phyloP scores from a whole-genome alignment of 2,797 vertebrate species.

The Muscicapa comitata region DNA sequence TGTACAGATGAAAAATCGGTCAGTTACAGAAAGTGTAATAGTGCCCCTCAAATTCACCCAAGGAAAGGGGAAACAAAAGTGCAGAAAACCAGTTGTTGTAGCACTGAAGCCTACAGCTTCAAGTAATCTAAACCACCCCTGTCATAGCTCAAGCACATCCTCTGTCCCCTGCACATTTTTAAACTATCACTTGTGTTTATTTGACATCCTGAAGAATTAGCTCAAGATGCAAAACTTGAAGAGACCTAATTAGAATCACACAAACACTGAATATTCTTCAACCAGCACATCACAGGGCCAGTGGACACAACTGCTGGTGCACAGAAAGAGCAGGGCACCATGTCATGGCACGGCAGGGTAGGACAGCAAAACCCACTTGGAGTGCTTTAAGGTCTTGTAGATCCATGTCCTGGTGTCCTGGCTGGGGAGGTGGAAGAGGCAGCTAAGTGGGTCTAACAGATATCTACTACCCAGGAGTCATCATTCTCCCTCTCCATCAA shows the following conservation, averaged over 20 bases:
- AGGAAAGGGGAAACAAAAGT: not conserved
- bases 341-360: rapidly evolving
- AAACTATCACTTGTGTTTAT: not conserved
- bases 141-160: not conserved
- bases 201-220: not conserved
- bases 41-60: not conserved
- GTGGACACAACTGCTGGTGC: not conserved
- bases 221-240: not conserved
- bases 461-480: not conserved
- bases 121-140: not conserved
- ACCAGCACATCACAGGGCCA: not conserved
- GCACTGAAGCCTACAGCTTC: not conserved
- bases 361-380: not conserved
- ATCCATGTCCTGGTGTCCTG: not conserved
- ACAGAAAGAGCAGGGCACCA: not conserved
- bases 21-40: not conserved
- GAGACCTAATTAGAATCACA: not conserved
- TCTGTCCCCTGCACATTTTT: not conserved
- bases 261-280: not conserved
- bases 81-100: not conserved
- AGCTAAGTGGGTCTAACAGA: not conserved
- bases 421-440: not conserved
- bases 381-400: not conserved
- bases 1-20: not conserved
- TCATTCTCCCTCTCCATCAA: not conserved